Evolutionary conservation across 2,888 invertebrate genomes (phyloP).

Genomic region (Creontiades dilutus): DNA sequence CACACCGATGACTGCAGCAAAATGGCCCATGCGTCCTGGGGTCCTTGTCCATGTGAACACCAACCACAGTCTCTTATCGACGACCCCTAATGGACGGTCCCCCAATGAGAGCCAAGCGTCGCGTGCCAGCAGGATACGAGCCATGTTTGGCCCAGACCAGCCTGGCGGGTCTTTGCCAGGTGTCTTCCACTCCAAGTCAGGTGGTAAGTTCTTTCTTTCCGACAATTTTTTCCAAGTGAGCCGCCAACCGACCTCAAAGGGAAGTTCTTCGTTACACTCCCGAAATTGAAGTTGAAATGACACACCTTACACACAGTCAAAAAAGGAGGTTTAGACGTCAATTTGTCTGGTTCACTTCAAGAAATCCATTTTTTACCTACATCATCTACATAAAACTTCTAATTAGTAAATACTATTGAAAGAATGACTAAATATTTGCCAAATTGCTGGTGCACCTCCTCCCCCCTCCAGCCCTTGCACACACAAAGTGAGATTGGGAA

Average conservation of each 20-base stretch:
- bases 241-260: background rate
- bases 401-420: too few species aligned
- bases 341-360: too few species aligned
- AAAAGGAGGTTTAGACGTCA: too few species aligned
- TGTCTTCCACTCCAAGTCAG: slow-evolving; percentile 79
- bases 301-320: too few species aligned
- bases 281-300: too few species aligned
- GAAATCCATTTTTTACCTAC: too few species aligned
- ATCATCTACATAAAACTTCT: too few species aligned
- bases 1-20: slow-evolving; percentile 66
- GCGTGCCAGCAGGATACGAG: slow-evolving; percentile 77
- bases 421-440: too few species aligned
- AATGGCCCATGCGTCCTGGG: slow-evolving; percentile 94
- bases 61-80: slow-evolving; percentile 77
- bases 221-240: background rate
- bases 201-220: slow-evolving; percentile 78
- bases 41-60: slow-evolving; percentile 93
- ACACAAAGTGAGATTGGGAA: too few species aligned
- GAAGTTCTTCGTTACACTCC: too few species aligned
- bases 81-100: slow-evolving; percentile 73
- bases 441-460: too few species aligned
- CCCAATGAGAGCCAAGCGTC: slow-evolving; percentile 77
- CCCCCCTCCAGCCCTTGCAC: too few species aligned
- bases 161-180: slow-evolving; percentile 79
- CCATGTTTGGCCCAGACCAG: slow-evolving; percentile 76